Conservation (phyloP, 2,888 invertebrate genomes). For the Parapristionchus giblindavisi region DNA sequence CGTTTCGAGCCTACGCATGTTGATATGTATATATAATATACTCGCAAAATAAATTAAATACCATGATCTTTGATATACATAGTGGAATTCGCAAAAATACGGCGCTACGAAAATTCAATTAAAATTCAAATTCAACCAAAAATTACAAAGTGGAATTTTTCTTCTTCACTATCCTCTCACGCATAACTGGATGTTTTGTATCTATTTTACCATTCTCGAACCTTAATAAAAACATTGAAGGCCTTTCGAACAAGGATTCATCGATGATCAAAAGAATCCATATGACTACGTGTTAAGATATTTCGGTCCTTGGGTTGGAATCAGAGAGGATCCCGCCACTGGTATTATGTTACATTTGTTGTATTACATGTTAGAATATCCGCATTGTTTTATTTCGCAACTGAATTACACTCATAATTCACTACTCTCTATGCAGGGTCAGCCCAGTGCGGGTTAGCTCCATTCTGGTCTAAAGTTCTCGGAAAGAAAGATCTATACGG, state of each 20-base stretch:
- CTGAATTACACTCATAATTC: too few relatives aligned
- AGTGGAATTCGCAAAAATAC: too few relatives aligned
- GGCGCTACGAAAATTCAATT: too few relatives aligned
- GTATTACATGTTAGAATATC: neutral
- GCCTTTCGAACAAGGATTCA: conserved; percentile 51
- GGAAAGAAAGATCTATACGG: conserved; percentile 49
- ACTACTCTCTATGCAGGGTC: conserved; percentile 47
- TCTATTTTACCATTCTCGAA: too few relatives aligned
- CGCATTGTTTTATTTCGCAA: neutral
- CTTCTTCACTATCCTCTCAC: too few relatives aligned
- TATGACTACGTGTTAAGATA: conserved; percentile 72
- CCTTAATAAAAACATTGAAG: neutral
- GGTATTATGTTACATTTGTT: conserved; percentile 48
- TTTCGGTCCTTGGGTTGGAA: conserved; percentile 72
- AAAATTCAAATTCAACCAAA: too few relatives aligned
- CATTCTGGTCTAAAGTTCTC: conserved; percentile 54
- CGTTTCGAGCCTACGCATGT: too few relatives aligned
- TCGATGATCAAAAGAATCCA: conserved; percentile 45
- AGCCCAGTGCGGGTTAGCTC: conserved; percentile 58
- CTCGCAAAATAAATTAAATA: too few relatives aligned
- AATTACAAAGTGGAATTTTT: too few relatives aligned
- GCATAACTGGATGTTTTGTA: too few relatives aligned
- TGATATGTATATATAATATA: too few relatives aligned
- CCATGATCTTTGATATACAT: too few relatives aligned
- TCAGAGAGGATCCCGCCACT: conserved; percentile 73